Base-by-base conservation (phyloP, 2,797 vertebrate species). In the Enteromius fasciolatus region DNA sequence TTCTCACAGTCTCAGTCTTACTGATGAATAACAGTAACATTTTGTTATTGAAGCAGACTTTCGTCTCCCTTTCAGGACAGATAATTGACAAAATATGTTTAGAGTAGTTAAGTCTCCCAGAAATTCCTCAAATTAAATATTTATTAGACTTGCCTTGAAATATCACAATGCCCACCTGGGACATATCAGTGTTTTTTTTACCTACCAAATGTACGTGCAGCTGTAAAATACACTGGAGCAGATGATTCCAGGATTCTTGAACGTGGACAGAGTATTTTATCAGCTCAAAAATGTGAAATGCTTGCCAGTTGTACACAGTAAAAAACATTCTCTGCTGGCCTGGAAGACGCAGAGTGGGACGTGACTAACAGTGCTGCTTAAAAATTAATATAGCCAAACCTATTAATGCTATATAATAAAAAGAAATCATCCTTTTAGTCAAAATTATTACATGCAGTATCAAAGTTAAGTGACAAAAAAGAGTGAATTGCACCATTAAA, bases 11-110 rank as follows among this genome's bases (percentile, higher is more conserved):
- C 76, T 74, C 80, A 50, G 54, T 83, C 69, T 75, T n/a, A 83
- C 33, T 33, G 76, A 87, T 17, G 63, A 81, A 88, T 77, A 78
- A 76, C 61, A 67, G n/a, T 5, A 48, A 15, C 66, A 39, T 83
- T 83, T 28, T 67, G 52, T 78, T 69, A 83, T 57, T 78, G 76
- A 64, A 76, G 68, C 77, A 81, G 23, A 75, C 20, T 83, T 2
- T 61, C 2, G 0, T 46, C 57, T 59, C 23, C 9, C 36, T 64
- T 78, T 54, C 68, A 54, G 52, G 48, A 50, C 20, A 72, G 54
- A 68, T 85, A 76, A 89, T 85, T 83, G 77, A 77, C 23, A 83
- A 86, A 88, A 83, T 67, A 61, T 89, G 84, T 83, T 54, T 79
- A 85, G 82, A 52, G 87, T 85, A 25, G 41, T 68, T 25, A 63